phyloP scores from a whole-genome alignment of 2,797 vertebrate genomes.

The Pygocentrus nattereri region DNA sequence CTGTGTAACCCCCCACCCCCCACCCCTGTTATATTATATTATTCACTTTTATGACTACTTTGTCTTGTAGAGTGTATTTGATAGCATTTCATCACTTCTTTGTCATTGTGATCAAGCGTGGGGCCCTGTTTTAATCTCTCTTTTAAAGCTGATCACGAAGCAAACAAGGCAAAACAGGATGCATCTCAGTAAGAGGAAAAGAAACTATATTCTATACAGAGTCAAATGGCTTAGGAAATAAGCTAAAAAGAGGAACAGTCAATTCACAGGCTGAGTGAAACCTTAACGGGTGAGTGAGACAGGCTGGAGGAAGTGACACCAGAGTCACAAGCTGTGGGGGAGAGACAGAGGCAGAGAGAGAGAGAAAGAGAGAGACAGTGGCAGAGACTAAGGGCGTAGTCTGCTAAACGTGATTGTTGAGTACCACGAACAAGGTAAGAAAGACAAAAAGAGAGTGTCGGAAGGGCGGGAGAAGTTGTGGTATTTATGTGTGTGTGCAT shows the following conservation, averaged over 20 bases:
- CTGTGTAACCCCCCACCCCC: too few species aligned
- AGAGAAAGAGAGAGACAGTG: conserved; percentile 27
- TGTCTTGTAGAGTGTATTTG: too few species aligned
- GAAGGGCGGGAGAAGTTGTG: conserved; percentile 4
- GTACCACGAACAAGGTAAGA: conserved; percentile 61
- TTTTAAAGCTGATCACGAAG: neutral
- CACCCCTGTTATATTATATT: neutral
- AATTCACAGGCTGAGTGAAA: conserved; percentile 36
- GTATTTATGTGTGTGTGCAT: conserved; percentile 1
- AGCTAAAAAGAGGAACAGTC: conserved; percentile 49
- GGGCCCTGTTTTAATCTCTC: neutral
- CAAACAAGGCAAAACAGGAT: conserved; percentile 7
- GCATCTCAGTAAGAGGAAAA: conserved; percentile 51
- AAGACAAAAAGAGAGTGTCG: neutral
- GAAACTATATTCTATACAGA: conserved; percentile 43
- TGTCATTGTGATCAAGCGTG: neutral
- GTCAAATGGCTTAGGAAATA: conserved; percentile 47
- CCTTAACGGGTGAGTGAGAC: conserved; percentile 33
- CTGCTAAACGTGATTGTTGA: conserved; percentile 38
- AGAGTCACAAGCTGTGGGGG: conserved; percentile 41
- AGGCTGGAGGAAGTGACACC: conserved; percentile 57
- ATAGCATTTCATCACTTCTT: neutral
- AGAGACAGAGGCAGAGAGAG: conserved; percentile 16
- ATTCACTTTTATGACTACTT: neutral
- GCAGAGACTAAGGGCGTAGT: conserved; percentile 50